Conservation (phyloP, 2,797 vertebrate genomes). For the Fratercula arctica region DNA sequence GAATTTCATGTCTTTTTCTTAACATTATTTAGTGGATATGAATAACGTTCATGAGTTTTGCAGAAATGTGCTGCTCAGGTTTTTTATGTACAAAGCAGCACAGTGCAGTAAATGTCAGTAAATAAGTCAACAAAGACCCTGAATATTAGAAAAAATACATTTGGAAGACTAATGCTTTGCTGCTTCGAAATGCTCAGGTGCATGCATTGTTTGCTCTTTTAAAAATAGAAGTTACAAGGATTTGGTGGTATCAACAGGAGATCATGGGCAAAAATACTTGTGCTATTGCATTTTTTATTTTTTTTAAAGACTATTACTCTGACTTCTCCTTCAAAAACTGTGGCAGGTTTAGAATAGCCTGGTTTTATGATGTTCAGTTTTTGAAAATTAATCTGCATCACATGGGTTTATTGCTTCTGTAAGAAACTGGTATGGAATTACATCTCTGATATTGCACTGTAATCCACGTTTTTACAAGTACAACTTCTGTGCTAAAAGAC, state of each 20-base stretch:
- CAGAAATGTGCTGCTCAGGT: not conserved
- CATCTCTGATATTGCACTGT: not conserved
- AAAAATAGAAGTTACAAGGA: not conserved
- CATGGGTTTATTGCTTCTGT: not conserved
- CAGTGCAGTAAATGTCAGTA: not conserved
- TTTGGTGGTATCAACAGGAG: not conserved
- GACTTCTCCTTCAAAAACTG: not conserved
- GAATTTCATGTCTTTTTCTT: not conserved
- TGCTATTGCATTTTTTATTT: not conserved
- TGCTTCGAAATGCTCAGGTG: not conserved
- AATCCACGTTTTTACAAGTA: not conserved
- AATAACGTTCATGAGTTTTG: not conserved
- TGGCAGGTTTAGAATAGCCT: not conserved
- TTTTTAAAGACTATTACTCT: not conserved
- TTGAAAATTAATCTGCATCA: not conserved
- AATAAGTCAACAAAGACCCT: not conserved
- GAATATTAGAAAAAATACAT: not conserved
- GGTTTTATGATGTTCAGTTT: not conserved
- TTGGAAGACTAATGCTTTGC: not conserved
- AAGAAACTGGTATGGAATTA: not conserved
- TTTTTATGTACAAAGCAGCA: not conserved
- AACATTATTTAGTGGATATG: not conserved
- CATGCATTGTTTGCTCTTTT: not conserved
- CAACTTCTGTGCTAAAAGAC: not conserved
- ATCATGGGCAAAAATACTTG: not conserved